A percentile compares a stretch with the other conserved stretches of the same genome.
Conservation (phyloP, 1,140 invertebrate genomes). For the Drosophila pachea region DNA sequence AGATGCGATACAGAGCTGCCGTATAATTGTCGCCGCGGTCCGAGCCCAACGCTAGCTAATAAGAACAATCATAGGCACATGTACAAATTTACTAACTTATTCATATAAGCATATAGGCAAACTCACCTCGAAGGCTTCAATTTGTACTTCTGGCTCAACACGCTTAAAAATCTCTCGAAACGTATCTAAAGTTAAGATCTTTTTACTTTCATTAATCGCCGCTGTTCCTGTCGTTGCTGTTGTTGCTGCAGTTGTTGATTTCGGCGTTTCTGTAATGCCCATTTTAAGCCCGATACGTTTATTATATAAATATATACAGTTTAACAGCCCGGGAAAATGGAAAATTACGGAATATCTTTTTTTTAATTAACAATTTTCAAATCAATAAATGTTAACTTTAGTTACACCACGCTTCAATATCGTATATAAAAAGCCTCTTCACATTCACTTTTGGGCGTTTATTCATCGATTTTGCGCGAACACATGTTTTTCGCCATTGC, state of each 20-base stretch:
- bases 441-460: conserved; percentile 33
- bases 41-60: conserved; percentile 83
- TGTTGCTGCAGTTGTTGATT: conserved; percentile 39
- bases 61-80: not conserved
- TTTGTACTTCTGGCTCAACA: conserved; percentile 72
- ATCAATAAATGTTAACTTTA: conserved; percentile 35
- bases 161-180: conserved; percentile 73
- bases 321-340: not conserved
- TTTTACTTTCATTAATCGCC: conserved; percentile 41
- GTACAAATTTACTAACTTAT: conserved; percentile 14
- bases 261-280: conserved; percentile 68
- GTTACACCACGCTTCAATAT: conserved; percentile 22
- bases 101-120: not conserved
- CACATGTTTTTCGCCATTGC: conserved; percentile 54
- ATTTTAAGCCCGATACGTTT: conserved; percentile 39
- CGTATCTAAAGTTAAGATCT: conserved; percentile 57
- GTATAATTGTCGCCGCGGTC: conserved; percentile 87
- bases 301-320: conserved; percentile 13
- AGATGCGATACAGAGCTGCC: conserved; percentile 84
- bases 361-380: conserved; percentile 6
- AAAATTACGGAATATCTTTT: not conserved
- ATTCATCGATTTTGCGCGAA: conserved; percentile 68
- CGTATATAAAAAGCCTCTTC: conserved; percentile 8
- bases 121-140: conserved; percentile 71
- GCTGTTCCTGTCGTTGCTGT: conserved; percentile 32